These are phyloP conservation scores for Echinops telfairi DNA, from an alignment of 2,113 vertebrate species.

Conservation along the genomic window DNA sequence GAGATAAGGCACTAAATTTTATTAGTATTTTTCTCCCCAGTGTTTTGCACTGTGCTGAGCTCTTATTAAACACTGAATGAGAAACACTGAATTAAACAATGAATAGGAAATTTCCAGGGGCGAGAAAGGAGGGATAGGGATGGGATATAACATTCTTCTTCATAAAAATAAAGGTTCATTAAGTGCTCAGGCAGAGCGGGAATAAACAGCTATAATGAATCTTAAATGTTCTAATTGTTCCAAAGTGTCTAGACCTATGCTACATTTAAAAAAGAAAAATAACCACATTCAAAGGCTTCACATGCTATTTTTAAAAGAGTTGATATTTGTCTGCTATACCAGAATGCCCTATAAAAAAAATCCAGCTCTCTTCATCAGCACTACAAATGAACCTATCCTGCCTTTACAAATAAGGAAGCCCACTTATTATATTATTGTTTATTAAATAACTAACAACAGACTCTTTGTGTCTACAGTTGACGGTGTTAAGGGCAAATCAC, in stretches of 20 bases:
- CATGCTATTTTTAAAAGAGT: not conserved
- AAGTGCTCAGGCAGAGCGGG: not conserved
- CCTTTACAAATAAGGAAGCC: not conserved
- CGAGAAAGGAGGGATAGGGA: not conserved
- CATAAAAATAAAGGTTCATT: not conserved
- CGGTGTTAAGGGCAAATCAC: conserved; percentile 10
- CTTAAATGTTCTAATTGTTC: conserved; percentile 32
- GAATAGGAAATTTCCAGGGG: not conserved
- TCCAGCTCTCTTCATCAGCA: not conserved
- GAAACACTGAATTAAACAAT: conserved; percentile 49
- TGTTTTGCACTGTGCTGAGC: not conserved
- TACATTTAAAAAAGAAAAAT: conserved; percentile 38
- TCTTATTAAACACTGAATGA: conserved; percentile 45
- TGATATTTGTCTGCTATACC: conserved; percentile 32
- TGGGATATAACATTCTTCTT: not conserved
- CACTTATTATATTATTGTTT: conserved; percentile 45
- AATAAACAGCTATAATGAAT: conserved; percentile 12
- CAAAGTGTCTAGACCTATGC: conserved; percentile 5
- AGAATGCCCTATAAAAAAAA: conserved; percentile 14
- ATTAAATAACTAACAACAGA: conserved; percentile 57
- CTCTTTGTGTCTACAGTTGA: not conserved
- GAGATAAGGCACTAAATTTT: not conserved
- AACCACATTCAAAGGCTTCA: not conserved
- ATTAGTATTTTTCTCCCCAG: not conserved
- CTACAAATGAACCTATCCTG: conserved; percentile 27